phyloP scores from a whole-genome alignment of 2,888 invertebrate genomes.

The Alcis repandata region DNA sequence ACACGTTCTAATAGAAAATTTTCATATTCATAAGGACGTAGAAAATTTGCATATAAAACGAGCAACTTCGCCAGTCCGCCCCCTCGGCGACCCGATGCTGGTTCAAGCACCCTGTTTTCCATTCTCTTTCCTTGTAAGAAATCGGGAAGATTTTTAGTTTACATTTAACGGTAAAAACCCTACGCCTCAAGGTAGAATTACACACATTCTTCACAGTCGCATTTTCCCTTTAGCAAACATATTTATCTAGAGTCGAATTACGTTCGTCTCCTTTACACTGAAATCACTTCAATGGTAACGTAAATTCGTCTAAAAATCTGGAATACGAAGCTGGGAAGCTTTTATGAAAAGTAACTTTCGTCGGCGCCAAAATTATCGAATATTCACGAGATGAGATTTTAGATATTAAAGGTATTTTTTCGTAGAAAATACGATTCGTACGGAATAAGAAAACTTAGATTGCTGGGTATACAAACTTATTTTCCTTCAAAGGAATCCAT shows the following conservation, averaged over 20 bases:
- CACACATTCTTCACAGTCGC: slow-evolving; percentile 51
- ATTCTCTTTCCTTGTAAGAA: slow-evolving; percentile 74
- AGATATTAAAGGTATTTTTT: slow-evolving; percentile 14
- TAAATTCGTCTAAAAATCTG: slow-evolving; percentile 7
- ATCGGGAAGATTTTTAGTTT: slow-evolving; percentile 63
- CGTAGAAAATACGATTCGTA: slow-evolving; percentile 48
- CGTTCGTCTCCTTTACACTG: slow-evolving; percentile 9
- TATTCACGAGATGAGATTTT: slow-evolving; percentile 16
- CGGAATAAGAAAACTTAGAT: slow-evolving; percentile 68
- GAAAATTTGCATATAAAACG: slow-evolving; percentile 86
- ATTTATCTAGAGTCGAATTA: slow-evolving; percentile 12
- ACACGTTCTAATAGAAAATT: slow-evolving; percentile 86
- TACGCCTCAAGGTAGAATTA: slow-evolving; percentile 47
- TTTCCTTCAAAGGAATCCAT: slow-evolving; percentile 60
- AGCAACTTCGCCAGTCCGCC: slow-evolving; percentile 71
- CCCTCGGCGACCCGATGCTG: slow-evolving; percentile 61
- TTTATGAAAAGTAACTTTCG: slow-evolving; percentile 19
- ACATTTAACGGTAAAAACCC: slow-evolving; percentile 57
- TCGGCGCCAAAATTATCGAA: slow-evolving; percentile 1
- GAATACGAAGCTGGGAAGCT: background rate
- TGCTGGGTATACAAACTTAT: slow-evolving; percentile 68
- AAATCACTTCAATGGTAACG: slow-evolving; percentile 7
- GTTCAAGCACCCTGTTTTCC: slow-evolving; percentile 75
- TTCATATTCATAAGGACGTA: slow-evolving; percentile 86
- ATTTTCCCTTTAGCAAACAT: slow-evolving; percentile 24